Percentiles rank a stretch among this genome's conserved stretches.
phyloP scores from a whole-genome alignment of 1,140 invertebrate genomes.

The Euglossa dilemma region DNA sequence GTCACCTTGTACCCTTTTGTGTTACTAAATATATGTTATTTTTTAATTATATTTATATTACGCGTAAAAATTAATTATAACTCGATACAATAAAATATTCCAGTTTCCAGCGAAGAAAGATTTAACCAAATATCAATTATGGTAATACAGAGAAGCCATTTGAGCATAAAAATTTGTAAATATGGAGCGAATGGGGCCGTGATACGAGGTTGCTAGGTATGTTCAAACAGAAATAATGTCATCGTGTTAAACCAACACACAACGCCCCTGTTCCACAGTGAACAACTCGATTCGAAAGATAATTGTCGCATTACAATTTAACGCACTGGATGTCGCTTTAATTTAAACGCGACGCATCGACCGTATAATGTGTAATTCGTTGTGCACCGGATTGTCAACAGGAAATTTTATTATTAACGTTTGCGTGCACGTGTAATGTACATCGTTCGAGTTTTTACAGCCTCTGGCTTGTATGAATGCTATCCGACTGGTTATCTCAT shows the following conservation, averaged over 20 bases:
- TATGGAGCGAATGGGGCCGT: too few species aligned
- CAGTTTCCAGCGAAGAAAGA: too few species aligned
- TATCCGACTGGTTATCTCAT: neutral
- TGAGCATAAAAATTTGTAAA: too few species aligned
- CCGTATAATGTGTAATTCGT: conserved; percentile 20
- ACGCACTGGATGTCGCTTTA: conserved; percentile 17
- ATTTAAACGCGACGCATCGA: conserved; percentile 18
- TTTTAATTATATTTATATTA: too few species aligned
- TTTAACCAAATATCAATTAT: too few species aligned
- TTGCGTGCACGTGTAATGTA: neutral
- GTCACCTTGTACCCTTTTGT: too few species aligned
- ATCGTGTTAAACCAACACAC: neutral
- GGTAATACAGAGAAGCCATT: too few species aligned
- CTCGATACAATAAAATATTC: too few species aligned
- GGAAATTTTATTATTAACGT: conserved; percentile 5
- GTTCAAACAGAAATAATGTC: neutral
- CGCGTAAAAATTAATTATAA: too few species aligned
- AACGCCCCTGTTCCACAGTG: too few species aligned
- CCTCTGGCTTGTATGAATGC: neutral
- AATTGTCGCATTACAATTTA: conserved; percentile 2
- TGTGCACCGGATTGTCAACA: conserved; percentile 20
- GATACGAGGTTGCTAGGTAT: neutral
- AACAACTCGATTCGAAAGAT: neutral
- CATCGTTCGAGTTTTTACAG: neutral
- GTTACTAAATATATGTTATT: too few species aligned